A percentile compares a stretch with the other conserved stretches of the same genome.
These are phyloP conservation scores for Vespertilio murinus DNA, from an alignment of 2,797 vertebrate genomes.

Conservation along the genomic window DNA sequence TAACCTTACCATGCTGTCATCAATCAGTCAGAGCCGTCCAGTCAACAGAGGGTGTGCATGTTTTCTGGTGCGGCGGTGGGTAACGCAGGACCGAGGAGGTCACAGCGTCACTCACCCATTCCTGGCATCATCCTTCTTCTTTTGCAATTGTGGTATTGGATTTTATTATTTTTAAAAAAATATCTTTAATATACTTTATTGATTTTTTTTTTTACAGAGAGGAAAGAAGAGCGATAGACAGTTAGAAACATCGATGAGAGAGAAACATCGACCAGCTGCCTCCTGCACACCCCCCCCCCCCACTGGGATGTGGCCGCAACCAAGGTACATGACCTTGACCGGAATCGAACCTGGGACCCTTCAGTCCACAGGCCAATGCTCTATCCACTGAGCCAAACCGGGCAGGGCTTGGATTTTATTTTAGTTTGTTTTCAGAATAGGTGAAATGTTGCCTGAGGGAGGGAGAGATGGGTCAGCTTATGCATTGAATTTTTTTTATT, in stretches of 20 bases:
- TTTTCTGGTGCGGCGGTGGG: neutral
- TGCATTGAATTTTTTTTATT: neutral
- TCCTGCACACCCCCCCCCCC: no score
- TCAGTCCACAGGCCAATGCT: no score
- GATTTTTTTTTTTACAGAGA: no score
- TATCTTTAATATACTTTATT: no score
- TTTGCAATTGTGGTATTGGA: neutral
- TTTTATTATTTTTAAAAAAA: neutral
- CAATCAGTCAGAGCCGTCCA: slow-evolving; percentile 68
- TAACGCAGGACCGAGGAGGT: slow-evolving; percentile 22
- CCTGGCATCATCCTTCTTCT: neutral
- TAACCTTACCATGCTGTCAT: slow-evolving; percentile 68
- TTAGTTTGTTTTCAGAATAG: slow-evolving; percentile 33
- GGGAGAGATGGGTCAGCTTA: neutral
- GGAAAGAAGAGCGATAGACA: no score
- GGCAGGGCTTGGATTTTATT: slow-evolving; percentile 2
- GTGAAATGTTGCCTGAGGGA: neutral
- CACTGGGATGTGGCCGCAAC: no score
- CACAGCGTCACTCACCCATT: neutral
- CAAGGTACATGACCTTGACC: no score
- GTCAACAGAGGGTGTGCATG: slow-evolving; percentile 34
- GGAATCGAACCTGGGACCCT: no score
- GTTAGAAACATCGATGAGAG: no score
- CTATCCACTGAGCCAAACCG: no score
- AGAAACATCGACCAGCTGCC: no score